Evolutionary conservation across 2,113 vertebrate genomes (phyloP).

Genomic region (Aptenodytes forsteri): DNA sequence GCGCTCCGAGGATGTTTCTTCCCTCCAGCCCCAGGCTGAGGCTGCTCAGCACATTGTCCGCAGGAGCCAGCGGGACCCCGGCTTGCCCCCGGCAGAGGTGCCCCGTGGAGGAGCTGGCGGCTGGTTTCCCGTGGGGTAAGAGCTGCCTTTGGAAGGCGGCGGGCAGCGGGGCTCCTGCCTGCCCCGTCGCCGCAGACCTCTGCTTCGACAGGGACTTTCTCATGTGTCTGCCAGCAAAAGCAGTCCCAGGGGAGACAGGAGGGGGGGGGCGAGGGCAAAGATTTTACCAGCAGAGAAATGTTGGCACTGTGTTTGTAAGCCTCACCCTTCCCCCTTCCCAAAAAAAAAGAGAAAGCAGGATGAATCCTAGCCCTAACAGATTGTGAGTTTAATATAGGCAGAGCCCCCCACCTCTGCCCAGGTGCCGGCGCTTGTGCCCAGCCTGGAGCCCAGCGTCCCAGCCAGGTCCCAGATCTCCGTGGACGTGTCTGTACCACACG

Average conservation of each 20-base stretch:
- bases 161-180: background rate
- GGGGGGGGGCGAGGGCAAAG: too few relatives aligned
- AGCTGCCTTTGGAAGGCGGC: too few relatives aligned
- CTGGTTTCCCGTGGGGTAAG: background rate
- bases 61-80: background rate
- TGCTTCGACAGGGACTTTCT: background rate
- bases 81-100: background rate
- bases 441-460: background rate
- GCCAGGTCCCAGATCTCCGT: background rate
- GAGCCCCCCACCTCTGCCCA: background rate
- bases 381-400: background rate
- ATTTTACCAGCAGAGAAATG: background rate
- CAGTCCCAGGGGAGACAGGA: background rate
- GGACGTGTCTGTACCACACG: background rate
- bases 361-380: background rate
- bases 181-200: background rate
- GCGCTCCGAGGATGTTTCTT: background rate
- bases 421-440: background rate
- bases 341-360: background rate
- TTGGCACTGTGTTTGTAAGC: background rate
- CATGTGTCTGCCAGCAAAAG: background rate
- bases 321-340: background rate
- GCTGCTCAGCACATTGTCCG: fast-evolving
- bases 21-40: background rate
- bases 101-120: background rate